These are phyloP conservation scores for Siniperca undulata DNA, from an alignment of 2,797 vertebrate genomes.

Conservation along the genomic window DNA sequence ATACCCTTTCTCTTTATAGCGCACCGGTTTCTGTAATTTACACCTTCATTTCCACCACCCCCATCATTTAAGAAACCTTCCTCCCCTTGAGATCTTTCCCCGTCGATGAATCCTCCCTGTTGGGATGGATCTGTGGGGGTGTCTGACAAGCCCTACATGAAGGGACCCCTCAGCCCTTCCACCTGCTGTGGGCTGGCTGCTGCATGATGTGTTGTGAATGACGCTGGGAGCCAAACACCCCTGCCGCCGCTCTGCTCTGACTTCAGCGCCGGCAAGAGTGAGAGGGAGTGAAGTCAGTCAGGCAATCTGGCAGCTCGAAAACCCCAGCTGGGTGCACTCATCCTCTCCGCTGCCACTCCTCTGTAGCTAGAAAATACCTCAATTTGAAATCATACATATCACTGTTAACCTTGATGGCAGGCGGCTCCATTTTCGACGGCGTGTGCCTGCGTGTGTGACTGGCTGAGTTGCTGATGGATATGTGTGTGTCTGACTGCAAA, in stretches of 20 bases:
- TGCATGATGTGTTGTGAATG: conserved; percentile 71
- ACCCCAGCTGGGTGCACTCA: conserved; percentile 64
- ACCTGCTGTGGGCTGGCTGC: conserved; percentile 59
- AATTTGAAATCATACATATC: conserved; percentile 68
- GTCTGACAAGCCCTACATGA: conserved; percentile 64
- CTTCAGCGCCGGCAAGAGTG: conserved; percentile 18
- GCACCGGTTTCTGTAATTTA: conserved; percentile 29
- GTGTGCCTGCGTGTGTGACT: conserved; percentile 29
- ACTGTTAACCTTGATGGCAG: conserved; percentile 64
- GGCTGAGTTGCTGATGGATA: conserved; percentile 37
- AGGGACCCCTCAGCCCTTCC: conserved; percentile 37
- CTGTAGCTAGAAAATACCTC: conserved; percentile 58
- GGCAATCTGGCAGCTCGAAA: conserved; percentile 61
- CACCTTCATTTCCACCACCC: conserved; percentile 23
- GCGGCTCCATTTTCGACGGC: conserved; percentile 35
- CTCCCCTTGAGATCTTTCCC: conserved; percentile 16
- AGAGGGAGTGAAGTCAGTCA: conserved; percentile 65
- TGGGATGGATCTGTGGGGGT: conserved; percentile 56
- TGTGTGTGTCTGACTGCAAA: conserved; percentile 41
- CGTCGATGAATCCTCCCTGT: conserved; percentile 17
- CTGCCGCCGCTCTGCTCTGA: conserved; percentile 53
- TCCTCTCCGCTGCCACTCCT: conserved; percentile 59
- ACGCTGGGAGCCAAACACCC: conserved; percentile 56
- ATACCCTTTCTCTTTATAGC: not conserved
- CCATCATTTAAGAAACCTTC: conserved; percentile 14